Evolutionary conservation across 2,113 vertebrate genomes (phyloP).

Genomic region (Apodemus speciosus): DNA sequence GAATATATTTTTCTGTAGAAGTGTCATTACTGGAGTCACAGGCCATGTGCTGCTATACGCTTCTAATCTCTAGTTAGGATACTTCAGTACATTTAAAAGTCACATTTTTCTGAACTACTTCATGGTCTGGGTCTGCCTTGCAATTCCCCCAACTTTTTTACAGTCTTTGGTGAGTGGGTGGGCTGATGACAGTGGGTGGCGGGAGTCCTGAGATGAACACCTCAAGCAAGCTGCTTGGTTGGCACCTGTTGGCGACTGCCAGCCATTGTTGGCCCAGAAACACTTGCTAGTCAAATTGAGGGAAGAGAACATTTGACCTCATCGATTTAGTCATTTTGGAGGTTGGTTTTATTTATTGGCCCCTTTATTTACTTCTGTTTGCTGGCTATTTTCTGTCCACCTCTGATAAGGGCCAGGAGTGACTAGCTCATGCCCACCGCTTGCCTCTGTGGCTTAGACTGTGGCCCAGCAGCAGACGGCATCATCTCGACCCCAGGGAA

Average conservation of each 20-base stretch:
- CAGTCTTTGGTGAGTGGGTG: background rate
- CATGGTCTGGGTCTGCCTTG: background rate
- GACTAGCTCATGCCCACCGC: background rate
- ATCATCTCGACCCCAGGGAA: background rate
- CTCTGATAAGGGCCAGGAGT: background rate
- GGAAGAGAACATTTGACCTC: slow-evolving; percentile 17
- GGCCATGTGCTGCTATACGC: background rate
- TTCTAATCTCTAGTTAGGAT: background rate
- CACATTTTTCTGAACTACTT: background rate
- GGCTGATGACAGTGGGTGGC: background rate
- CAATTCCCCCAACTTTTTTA: background rate
- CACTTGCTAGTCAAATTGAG: slow-evolving; percentile 20
- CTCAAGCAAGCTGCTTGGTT: background rate
- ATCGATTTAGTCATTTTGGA: background rate
- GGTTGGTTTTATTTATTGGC: slow-evolving; percentile 36
- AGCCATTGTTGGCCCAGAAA: background rate
- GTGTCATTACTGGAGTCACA: background rate
- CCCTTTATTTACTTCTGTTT: background rate
- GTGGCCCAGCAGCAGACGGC: background rate
- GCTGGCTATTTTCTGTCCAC: background rate
- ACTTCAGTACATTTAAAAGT: slow-evolving; percentile 10
- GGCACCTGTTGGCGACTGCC: background rate
- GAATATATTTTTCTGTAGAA: slow-evolving; percentile 28
- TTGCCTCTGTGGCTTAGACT: background rate
- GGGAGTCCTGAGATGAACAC: background rate